Evolutionary conservation across 2,797 vertebrate genomes (phyloP).

Genomic region (Tapirus indicus): DNA sequence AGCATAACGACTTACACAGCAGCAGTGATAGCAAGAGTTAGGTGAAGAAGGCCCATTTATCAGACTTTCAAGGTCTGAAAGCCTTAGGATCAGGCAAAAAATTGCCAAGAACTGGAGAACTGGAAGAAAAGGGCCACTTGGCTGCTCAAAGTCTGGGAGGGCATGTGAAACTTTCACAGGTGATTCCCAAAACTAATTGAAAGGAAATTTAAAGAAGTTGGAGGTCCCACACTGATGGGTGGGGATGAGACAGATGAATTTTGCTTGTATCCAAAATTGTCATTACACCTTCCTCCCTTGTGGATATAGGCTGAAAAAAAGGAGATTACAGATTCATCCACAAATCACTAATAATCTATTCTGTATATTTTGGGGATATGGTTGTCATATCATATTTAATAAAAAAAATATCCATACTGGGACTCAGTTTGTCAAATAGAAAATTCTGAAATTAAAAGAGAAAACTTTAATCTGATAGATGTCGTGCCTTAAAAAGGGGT

Average conservation of each 20-base stretch:
- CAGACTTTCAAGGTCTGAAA: not conserved
- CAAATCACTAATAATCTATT: not conserved
- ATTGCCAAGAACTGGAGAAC: not conserved
- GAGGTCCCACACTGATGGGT: not conserved
- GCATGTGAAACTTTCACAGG: not conserved
- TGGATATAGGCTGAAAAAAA: not conserved
- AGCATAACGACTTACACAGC: too few relatives aligned
- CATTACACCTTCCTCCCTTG: not conserved
- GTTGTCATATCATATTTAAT: not conserved
- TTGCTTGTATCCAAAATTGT: not conserved
- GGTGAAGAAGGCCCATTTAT: not conserved
- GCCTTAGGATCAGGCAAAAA: not conserved
- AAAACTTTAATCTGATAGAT: conserved; percentile 21
- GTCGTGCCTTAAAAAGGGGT: not conserved
- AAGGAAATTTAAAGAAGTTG: not conserved
- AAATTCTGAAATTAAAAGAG: conserved; percentile 42
- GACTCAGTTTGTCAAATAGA: not conserved
- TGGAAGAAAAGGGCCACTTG: not conserved
- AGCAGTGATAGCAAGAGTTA: not conserved
- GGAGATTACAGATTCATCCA: not conserved
- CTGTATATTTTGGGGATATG: not conserved
- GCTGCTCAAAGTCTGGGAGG: not conserved
- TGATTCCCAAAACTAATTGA: not conserved
- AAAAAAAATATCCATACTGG: not conserved
- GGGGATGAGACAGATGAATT: not conserved